phyloP scores from a whole-genome alignment of 2,797 vertebrate species.

The Apogon hyalosoma region DNA sequence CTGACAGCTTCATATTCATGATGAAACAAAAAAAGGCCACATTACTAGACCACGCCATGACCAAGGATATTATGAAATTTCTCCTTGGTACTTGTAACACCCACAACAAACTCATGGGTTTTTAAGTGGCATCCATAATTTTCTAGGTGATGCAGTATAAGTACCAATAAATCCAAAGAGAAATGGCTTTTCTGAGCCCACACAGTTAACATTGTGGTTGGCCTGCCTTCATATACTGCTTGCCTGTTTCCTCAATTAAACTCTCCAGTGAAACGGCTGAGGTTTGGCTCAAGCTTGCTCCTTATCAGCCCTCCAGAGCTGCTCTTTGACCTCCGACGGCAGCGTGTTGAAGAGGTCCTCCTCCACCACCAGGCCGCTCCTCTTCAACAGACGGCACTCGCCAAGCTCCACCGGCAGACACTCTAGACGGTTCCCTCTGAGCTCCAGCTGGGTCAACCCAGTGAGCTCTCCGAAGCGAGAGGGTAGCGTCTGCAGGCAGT shows the following conservation, averaged over 20 bases:
- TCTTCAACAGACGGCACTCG: slow-evolving; percentile 93
- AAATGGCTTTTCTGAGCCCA: not conserved
- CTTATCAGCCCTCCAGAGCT: slow-evolving; percentile 95
- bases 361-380: slow-evolving; percentile 94
- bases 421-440: slow-evolving; percentile 96
- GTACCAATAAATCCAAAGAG: slow-evolving; percentile 6
- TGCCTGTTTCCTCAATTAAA: slow-evolving; percentile 4
- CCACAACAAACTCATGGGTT: slow-evolving; percentile 3
- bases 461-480: slow-evolving; percentile 95
- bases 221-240: slow-evolving; percentile 11
- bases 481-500: slow-evolving; percentile 92
- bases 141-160: slow-evolving; percentile 1
- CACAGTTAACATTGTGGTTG: slow-evolving; percentile 11
- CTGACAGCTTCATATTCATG: slow-evolving; percentile 8
- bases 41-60: slow-evolving; percentile 6
- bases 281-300: slow-evolving; percentile 88
- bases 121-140: slow-evolving; percentile 16
- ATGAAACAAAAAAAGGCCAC: slow-evolving; percentile 36
- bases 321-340: slow-evolving; percentile 94
- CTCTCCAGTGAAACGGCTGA: slow-evolving; percentile 6
- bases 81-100: slow-evolving; percentile 6
- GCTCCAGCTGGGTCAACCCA: slow-evolving; percentile 93
- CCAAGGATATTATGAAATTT: not conserved
- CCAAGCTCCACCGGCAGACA: slow-evolving; percentile 96
- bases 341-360: slow-evolving; percentile 97